A percentile compares a stretch with the other conserved stretches of the same genome.
Evolutionary conservation across 2,797 vertebrate genomes (phyloP).

Genomic region (Falco cherrug): DNA sequence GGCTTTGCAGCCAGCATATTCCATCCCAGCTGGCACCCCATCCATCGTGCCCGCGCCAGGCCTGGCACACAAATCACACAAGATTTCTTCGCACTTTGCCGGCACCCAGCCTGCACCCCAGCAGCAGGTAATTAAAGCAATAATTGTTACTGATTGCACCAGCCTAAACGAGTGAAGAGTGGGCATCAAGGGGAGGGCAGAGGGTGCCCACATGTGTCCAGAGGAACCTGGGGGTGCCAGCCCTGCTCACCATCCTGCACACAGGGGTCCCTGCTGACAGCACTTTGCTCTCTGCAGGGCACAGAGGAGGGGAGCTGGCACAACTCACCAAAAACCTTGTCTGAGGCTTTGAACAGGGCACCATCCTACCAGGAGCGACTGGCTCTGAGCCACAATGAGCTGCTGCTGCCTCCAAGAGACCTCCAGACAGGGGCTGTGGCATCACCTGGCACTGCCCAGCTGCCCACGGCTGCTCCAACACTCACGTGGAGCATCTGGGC

Average conservation of each 20-base stretch:
- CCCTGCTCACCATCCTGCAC: fast-evolving
- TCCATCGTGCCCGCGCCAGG: conserved; percentile 68
- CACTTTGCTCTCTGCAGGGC: neutral
- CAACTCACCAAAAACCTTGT: neutral
- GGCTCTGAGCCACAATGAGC: neutral
- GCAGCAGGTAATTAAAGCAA: conserved; percentile 83
- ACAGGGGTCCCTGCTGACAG: fast-evolving
- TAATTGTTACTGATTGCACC: conserved; percentile 79
- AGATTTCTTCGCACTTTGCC: conserved; percentile 76
- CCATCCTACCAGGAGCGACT: neutral
- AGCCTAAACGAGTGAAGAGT: conserved; percentile 68
- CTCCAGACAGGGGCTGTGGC: neutral
- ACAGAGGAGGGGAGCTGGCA: neutral
- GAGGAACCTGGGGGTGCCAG: neutral
- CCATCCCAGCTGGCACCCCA: conserved; percentile 73
- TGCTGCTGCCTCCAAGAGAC: neutral
- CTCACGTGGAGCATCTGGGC: neutral
- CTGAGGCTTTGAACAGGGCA: neutral
- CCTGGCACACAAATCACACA: conserved; percentile 37
- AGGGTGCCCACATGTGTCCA: neutral
- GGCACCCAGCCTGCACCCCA: conserved; percentile 58
- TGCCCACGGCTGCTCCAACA: neutral
- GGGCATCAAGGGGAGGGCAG: neutral
- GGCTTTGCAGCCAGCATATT: conserved; percentile 30
- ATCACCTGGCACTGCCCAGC: neutral